Evolutionary conservation across 2,113 vertebrate genomes (phyloP).

Genomic region (Empidonax alnorum): DNA sequence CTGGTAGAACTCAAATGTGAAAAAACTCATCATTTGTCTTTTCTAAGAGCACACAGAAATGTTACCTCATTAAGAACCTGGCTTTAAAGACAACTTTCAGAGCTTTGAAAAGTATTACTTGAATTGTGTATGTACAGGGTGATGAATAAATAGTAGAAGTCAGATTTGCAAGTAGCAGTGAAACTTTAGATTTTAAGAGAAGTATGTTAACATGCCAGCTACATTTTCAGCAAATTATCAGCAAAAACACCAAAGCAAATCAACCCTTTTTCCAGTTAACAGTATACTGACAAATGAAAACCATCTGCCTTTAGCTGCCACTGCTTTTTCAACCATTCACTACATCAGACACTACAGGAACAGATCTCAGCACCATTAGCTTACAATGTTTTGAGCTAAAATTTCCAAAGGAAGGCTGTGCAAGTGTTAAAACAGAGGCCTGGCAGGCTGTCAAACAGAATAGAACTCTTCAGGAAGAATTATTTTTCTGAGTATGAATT

Average conservation of each 20-base stretch:
- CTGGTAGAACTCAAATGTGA: background rate
- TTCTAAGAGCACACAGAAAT: background rate
- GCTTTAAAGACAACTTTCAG: background rate
- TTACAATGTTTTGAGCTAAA: background rate
- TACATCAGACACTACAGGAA: background rate
- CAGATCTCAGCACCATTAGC: background rate
- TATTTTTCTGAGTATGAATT: background rate
- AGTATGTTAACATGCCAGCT: background rate
- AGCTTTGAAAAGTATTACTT: background rate
- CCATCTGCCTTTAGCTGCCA: background rate
- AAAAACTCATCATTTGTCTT: background rate
- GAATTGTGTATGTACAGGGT: accelerated
- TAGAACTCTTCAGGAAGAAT: background rate
- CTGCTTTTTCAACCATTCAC: background rate
- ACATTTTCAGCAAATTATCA: background rate
- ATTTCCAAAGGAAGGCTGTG: background rate
- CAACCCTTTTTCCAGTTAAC: background rate
- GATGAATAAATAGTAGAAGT: background rate
- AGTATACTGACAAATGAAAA: background rate
- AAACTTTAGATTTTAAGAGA: background rate
- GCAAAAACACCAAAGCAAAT: background rate
- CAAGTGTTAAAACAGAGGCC: background rate
- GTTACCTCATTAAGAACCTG: background rate
- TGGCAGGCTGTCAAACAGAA: background rate
- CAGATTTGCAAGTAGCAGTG: background rate